Conservation (phyloP, 2,888 invertebrate genomes). For the Peribatodes rhomboidaria region DNA sequence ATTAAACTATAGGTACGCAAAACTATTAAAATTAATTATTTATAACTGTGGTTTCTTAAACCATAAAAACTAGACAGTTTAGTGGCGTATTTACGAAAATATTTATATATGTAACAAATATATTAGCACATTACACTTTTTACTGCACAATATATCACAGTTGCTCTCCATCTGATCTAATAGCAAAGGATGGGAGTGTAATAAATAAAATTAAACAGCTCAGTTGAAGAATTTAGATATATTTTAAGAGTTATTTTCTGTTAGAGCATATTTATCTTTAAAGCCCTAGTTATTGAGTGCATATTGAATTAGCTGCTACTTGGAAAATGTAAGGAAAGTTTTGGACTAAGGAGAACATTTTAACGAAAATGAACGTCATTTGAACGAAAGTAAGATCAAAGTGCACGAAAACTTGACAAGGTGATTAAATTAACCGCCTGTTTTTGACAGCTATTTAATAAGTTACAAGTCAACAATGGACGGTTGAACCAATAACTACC, state of each 20-base stretch:
- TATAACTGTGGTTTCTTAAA: conserved; percentile 3
- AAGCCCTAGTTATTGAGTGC: background rate
- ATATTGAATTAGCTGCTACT: background rate
- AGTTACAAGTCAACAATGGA: no score
- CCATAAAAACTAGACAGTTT: conserved; percentile 15
- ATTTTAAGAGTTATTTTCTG: conserved; percentile 10
- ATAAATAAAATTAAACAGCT: conserved; percentile 24
- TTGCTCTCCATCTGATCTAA: conserved; percentile 20
- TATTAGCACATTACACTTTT: conserved; percentile 20
- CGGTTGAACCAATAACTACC: no score
- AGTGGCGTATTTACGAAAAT: conserved; percentile 23
- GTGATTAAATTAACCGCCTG: no score
- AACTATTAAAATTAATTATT: conserved; percentile 11
- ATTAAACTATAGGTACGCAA: background rate
- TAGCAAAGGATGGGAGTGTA: conserved; percentile 13
- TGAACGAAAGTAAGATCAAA: no score
- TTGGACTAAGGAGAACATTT: no score
- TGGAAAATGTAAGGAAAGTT: no score
- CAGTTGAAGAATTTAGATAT: conserved; percentile 6
- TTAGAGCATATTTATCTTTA: conserved; percentile 11
- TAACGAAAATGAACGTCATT: no score
- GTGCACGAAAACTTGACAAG: no score
- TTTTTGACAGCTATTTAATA: no score
- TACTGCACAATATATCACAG: conserved; percentile 24
- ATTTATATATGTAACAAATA: conserved; percentile 22